Percentiles rank a stretch among this genome's conserved stretches.
phyloP scores from a whole-genome alignment of 2,888 invertebrate species.

The Stegophylla sp. region DNA sequence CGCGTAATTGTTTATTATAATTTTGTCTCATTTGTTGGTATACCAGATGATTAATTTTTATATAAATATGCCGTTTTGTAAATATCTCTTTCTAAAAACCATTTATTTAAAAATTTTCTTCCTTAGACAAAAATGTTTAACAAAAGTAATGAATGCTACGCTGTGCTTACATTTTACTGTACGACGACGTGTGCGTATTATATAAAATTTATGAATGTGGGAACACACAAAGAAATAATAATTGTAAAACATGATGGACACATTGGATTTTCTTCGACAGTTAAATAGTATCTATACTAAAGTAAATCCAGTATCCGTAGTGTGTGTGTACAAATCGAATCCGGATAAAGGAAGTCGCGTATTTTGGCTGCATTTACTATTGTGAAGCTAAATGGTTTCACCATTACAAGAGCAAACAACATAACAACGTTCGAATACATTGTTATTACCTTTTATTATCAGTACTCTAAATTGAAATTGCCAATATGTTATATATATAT shows the following conservation, averaged over 20 bases:
- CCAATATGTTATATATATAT: background rate
- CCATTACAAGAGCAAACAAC: slow-evolving; percentile 1
- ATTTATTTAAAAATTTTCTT: too few species aligned
- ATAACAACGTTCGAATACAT: background rate
- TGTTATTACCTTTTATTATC: slow-evolving; percentile 19
- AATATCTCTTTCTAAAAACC: too few species aligned
- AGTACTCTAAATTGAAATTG: background rate
- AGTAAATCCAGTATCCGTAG: background rate
- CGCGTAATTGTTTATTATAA: too few species aligned
- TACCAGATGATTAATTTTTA: too few species aligned
- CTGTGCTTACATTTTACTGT: too few species aligned
- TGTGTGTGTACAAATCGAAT: background rate
- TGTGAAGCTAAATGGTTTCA: slow-evolving; percentile 32
- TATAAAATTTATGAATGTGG: slow-evolving; percentile 10
- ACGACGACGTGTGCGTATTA: background rate
- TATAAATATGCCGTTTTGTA: too few species aligned
- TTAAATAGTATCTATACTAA: background rate
- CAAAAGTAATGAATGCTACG: too few species aligned
- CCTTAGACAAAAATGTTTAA: too few species aligned
- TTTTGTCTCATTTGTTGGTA: too few species aligned
- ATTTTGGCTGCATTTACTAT: background rate
- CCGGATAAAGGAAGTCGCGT: slow-evolving; percentile 21
- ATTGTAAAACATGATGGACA: slow-evolving; percentile 34
- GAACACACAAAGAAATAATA: slow-evolving; percentile 18
- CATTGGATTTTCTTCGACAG: slow-evolving; percentile 27